Base-by-base conservation (phyloP, 2,113 vertebrate genomes). In the Baryphthengus martii region DNA sequence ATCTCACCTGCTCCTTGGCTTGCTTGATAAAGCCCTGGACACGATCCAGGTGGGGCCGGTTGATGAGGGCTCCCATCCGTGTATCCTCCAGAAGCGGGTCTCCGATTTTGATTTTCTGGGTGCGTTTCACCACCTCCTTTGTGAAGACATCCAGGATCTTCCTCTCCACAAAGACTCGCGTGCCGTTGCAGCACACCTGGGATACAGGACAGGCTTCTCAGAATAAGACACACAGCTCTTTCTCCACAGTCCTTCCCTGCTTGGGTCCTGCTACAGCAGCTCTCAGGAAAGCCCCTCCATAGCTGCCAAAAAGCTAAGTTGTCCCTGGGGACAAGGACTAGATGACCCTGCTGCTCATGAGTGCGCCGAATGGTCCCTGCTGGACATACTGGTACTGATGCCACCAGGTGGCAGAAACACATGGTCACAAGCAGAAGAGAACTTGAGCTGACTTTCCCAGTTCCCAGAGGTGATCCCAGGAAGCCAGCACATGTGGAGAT, bases 121-220 rank as follows among this genome's bases (percentile, higher is more conserved):
- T 99, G 96, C 97, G 98, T 78, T 98, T 99, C 79, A 99, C 98
- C 75, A 99, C 99, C 74, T 98, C 98, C 52, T 99, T 98, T 49
- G 98, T 98, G 96, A 99, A 99, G 79, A 94, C 91, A 17, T 98
- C 97, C 97, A 99, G 65, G 72, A 99, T 99, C 39, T 99, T 98
- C 68, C 96, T 98, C 83, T 99, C 99, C 52, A 99, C 99, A 84
- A 98, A 99, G 23, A 99, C 99, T 16, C 99, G 97, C 0, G 99
- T 99, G 33, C 99, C 99, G 0, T 99, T 99, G 94, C 99, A 99
- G 96, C 99, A 99, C 24, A 99, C 99, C 99, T 99, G 71, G 35
- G 47, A 65, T 4, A 65, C 13, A 61, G 25, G 63, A 86, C 65
- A 52, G 59, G 35, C 26, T 55, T 87, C 49, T 79, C 11, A 91